Conservation (phyloP, 2,113 vertebrate species). For the Uria aalge region DNA sequence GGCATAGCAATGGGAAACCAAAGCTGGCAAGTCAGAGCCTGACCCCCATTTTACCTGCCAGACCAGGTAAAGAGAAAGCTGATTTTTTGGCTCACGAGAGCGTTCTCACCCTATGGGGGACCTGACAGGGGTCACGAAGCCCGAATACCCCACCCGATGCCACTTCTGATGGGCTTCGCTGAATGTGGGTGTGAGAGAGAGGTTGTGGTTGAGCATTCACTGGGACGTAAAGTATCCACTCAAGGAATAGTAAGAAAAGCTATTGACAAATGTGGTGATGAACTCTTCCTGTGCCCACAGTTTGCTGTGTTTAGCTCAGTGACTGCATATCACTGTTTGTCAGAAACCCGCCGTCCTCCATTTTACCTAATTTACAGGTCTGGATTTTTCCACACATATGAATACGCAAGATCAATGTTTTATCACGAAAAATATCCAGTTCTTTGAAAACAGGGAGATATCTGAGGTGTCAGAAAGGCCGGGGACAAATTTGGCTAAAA, state of each 20-base stretch:
- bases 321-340: neutral
- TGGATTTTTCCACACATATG: neutral
- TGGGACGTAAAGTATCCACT: neutral
- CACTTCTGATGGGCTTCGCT: neutral
- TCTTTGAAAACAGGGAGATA: neutral
- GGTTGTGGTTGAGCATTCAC: neutral
- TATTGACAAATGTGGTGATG: neutral
- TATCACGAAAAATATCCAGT: neutral
- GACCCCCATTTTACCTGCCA: neutral
- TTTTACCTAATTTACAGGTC: neutral
- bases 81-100: neutral
- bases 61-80: neutral
- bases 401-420: neutral
- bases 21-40: neutral
- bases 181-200: neutral
- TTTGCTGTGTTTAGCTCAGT: neutral
- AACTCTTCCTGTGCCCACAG: neutral
- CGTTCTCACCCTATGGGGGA: neutral
- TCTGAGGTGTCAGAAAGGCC: neutral
- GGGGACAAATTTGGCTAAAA: neutral
- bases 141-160: neutral
- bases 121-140: neutral
- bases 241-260: neutral
- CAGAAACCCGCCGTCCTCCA: neutral
- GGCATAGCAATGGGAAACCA: neutral